These are phyloP conservation scores for Sipha maydis DNA, from an alignment of 2,888 invertebrate species.

Conservation along the genomic window DNA sequence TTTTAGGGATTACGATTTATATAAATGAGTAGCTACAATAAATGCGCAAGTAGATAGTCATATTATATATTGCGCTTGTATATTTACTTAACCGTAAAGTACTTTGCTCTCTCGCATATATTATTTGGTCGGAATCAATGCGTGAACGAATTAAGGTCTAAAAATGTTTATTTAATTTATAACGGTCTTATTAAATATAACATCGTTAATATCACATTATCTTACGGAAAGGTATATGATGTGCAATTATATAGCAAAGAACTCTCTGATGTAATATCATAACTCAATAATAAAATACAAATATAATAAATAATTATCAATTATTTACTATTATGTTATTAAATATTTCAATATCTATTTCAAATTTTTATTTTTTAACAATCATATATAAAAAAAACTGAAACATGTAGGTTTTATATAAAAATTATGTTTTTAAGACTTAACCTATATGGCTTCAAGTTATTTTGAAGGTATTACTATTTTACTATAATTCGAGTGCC, in stretches of 20 bases:
- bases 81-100: constrained; percentile 49
- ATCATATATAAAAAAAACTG: no score
- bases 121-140: constrained; percentile 38
- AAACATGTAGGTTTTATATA: no score
- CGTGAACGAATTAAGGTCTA: constrained; percentile 9
- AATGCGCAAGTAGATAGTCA: background rate
- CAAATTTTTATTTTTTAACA: no score
- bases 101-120: constrained; percentile 16
- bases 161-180: constrained; percentile 43
- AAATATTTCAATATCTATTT: background rate
- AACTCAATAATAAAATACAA: background rate
- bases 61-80: background rate
- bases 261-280: background rate
- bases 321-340: background rate
- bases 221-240: background rate
- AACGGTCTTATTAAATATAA: constrained; percentile 21
- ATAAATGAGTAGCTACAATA: background rate
- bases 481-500: no score
- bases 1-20: background rate
- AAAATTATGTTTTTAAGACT: no score
- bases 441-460: no score
- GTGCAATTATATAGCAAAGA: background rate
- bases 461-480: no score
- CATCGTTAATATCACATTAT: background rate
- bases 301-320: background rate